phyloP scores from a whole-genome alignment of 2,113 vertebrate species.

The Callionymus lyra region DNA sequence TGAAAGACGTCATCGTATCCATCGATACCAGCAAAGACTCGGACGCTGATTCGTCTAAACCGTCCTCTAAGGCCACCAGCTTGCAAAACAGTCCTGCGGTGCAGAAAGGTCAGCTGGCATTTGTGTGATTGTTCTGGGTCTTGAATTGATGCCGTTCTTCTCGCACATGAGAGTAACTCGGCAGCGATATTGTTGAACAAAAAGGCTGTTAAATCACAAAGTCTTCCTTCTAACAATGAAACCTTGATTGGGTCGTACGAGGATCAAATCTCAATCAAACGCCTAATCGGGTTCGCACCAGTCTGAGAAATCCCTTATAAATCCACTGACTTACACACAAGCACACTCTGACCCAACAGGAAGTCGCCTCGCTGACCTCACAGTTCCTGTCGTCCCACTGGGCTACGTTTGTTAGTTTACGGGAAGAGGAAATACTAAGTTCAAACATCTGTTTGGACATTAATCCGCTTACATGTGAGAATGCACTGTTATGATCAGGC shows the following conservation, averaged over 20 bases:
- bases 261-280: constrained; percentile 2
- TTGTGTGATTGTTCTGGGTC: neutral
- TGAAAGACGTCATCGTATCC: constrained; percentile 89
- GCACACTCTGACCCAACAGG: constrained; percentile 23
- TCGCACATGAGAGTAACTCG: neutral
- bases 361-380: constrained; percentile 25
- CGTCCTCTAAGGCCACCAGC: constrained; percentile 71
- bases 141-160: no score
- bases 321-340: neutral
- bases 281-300: constrained; percentile 10
- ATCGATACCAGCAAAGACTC: constrained; percentile 88
- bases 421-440: no score
- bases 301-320: constrained; percentile 6
- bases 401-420: constrained; percentile 23
- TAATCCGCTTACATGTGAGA: no score
- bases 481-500: no score
- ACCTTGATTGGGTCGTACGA: neutral
- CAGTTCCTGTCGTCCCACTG: constrained; percentile 21
- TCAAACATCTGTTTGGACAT: no score
- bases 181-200: no score
- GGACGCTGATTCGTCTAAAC: constrained; percentile 79
- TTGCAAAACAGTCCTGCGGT: constrained; percentile 72
- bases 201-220: no score
- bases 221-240: no score
- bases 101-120: constrained; percentile 73